A percentile compares a stretch with the other conserved stretches of the same genome.
phyloP scores from a whole-genome alignment of 1,140 invertebrate species.

The Cryptotermes secundus region DNA sequence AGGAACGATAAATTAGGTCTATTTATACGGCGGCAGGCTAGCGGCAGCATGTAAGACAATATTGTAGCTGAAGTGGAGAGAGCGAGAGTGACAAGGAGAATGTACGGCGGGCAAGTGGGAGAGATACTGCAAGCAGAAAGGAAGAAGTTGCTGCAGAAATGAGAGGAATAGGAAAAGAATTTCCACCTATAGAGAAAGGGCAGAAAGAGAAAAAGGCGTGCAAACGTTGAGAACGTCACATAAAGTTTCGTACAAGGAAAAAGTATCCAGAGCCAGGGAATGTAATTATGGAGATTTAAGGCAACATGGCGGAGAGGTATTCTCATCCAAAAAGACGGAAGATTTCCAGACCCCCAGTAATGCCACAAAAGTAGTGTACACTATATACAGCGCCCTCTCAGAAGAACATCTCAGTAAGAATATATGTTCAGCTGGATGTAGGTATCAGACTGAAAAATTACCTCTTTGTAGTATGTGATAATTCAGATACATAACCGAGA shows the following conservation, averaged over 20 bases:
- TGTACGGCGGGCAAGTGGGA: not conserved
- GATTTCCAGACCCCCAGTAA: not conserved
- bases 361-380: not conserved
- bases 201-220: not conserved
- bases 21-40: not conserved
- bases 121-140: not conserved
- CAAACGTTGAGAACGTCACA: not conserved
- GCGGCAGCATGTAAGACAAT: not conserved
- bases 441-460: too few species aligned
- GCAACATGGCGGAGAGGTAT: not conserved
- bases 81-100: not conserved
- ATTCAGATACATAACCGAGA: too few species aligned
- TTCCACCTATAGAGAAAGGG: not conserved
- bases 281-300: conserved; percentile 13
- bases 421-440: too few species aligned
- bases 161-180: not conserved
- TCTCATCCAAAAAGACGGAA: not conserved
- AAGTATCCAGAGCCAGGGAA: not conserved
- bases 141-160: not conserved
- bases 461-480: too few species aligned
- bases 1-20: not conserved
- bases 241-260: conserved; percentile 1
- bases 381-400: not conserved
- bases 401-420: too few species aligned
- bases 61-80: not conserved